Base-by-base conservation (phyloP, 53 echinoderm and acorn worm species). In the Paracentrotus lividus region DNA sequence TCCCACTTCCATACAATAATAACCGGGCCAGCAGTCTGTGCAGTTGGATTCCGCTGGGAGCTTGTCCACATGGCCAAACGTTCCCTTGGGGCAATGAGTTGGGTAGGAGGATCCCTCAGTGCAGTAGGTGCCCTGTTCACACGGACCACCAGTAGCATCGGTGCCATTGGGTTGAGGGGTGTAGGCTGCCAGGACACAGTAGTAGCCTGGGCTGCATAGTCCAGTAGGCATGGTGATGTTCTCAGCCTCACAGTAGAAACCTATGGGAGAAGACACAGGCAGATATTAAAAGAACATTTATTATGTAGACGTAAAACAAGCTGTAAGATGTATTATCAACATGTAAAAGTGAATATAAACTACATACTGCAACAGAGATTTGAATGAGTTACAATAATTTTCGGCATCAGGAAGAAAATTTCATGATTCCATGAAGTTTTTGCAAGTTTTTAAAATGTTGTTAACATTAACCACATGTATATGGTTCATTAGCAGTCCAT, bases 91-190 rank as follows among this genome's bases (percentile, higher is more conserved):
- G 68, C 99, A 99, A 88, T 94, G 69, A 34, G 94, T 88, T 15
- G 96, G 96, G 95, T 96, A 97, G 21, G 97, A 90, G 36, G 95
- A 97, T 60, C 99, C 99, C 16, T 96, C 88, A 5, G 96, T 95
- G 60, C 99, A 99, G 96, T 96, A 99, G 77, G 99, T 99, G 23
- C 99, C 99, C 95, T 96, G 96, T 32, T 96, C 96, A 44, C 99
- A 99, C 21, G 99, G 97, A 2, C 99, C 99, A 13, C 99, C 99
- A 16, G 97, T 97, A 45, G 59, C 93, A 57, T 99, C 94, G 0
- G 88, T 86, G 4, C 96, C 96, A n/a, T 97, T 93, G 0, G 99
- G 99, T 94, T 97, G 97, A 15, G 96, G 95, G 2, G 99, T 99
- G 45, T 93, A 88, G 3, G 99, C 96, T 9, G 91, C 88, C 1